Evolutionary conservation across 2,888 invertebrate species (phyloP).

Genomic region (Lysandra coridon): DNA sequence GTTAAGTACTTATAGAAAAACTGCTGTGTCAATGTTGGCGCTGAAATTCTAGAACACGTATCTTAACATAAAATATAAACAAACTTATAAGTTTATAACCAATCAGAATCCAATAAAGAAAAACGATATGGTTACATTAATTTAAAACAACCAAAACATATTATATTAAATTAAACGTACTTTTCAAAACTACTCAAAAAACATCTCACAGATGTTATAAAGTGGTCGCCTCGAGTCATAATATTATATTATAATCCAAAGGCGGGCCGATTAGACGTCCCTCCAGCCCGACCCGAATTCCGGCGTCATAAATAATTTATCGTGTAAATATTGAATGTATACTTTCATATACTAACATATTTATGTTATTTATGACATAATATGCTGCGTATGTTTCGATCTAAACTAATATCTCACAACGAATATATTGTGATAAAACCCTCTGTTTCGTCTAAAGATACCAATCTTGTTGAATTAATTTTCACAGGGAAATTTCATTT

Average conservation of each 20-base stretch:
- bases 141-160: too few species aligned
- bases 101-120: too few species aligned
- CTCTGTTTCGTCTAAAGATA: background rate
- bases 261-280: background rate
- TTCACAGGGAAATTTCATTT: background rate
- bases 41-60: too few species aligned
- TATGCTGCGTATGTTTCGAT: background rate
- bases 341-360: conserved; percentile 20
- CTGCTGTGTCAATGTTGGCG: too few species aligned
- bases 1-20: too few species aligned
- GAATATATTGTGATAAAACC: background rate
- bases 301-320: conserved; percentile 16
- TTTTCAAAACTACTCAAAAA: background rate
- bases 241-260: background rate
- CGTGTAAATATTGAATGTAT: conserved; percentile 18
- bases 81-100: too few species aligned
- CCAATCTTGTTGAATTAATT: background rate
- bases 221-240: background rate
- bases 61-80: too few species aligned
- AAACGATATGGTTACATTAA: too few species aligned
- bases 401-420: background rate
- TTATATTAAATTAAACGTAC: too few species aligned
- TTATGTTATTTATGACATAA: conserved; percentile 7
- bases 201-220: background rate
- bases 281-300: conserved; percentile 7